Percentiles rank a stretch among this genome's conserved stretches.
Evolutionary conservation across 2,113 vertebrate genomes (phyloP).

Genomic region (Dasyprocta punctata): DNA sequence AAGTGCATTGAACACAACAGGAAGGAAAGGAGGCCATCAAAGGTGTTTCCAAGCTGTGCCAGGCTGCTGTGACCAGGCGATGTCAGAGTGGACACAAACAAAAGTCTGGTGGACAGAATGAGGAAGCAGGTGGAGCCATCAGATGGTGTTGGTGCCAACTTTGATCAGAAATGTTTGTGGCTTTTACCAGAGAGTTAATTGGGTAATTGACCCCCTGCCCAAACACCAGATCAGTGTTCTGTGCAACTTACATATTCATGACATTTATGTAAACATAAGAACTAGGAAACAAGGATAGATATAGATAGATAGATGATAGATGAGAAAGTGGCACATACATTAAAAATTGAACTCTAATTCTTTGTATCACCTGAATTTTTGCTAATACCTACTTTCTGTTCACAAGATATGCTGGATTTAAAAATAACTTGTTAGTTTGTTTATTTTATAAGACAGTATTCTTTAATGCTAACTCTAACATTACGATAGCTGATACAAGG

Average conservation of each 20-base stretch:
- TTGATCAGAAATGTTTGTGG: neutral
- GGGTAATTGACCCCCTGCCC: neutral
- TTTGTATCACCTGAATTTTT: neutral
- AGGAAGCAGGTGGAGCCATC: neutral
- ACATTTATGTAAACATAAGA: neutral
- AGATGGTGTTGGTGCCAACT: neutral
- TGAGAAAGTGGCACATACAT: neutral
- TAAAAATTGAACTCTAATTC: neutral
- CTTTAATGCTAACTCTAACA: neutral
- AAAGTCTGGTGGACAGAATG: neutral
- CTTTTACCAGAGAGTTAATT: neutral
- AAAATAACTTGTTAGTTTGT: neutral
- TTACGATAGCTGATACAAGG: neutral
- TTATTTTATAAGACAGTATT: neutral
- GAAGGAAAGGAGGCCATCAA: neutral
- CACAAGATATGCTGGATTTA: neutral
- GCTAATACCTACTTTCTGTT: neutral
- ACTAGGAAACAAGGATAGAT: neutral
- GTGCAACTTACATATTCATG: neutral
- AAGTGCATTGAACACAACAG: neutral
- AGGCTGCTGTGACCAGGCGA: neutral
- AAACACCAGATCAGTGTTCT: neutral
- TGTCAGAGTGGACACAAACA: neutral
- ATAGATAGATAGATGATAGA: neutral
- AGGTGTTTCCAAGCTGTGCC: neutral